Evolutionary conservation across 2,113 vertebrate genomes (phyloP).

Genomic region (Numenius arquata): DNA sequence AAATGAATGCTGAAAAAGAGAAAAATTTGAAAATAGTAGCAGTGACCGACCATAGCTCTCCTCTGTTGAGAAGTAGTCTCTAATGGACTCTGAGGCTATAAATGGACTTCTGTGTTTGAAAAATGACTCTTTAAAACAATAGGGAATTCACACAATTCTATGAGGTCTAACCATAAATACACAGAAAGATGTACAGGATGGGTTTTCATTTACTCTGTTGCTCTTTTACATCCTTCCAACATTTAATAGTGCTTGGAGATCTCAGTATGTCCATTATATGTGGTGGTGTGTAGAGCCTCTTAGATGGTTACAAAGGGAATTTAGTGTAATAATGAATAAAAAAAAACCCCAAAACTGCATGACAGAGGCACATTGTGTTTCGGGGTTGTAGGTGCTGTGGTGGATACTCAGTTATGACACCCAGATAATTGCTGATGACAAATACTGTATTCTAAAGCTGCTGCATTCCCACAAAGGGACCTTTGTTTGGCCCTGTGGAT

Average conservation of each 20-base stretch:
- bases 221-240: background rate
- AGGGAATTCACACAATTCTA: background rate
- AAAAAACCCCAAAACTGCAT: background rate
- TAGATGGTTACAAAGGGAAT: background rate
- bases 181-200: background rate
- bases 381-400: background rate
- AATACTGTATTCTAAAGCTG: background rate
- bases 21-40: slow-evolving; percentile 7
- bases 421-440: background rate
- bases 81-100: background rate
- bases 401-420: background rate
- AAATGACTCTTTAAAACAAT: background rate
- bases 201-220: background rate
- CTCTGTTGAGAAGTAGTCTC: background rate
- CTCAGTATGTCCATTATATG: background rate
- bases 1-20: slow-evolving; percentile 11
- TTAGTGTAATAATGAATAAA: background rate
- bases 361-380: background rate
- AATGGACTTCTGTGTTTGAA: background rate
- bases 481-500: background rate
- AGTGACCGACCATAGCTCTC: background rate
- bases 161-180: background rate
- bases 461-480: background rate
- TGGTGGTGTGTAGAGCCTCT: background rate
- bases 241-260: background rate